These are phyloP conservation scores for Agrypnia vestita DNA, from an alignment of 1,140 invertebrate genomes.

Conservation along the genomic window DNA sequence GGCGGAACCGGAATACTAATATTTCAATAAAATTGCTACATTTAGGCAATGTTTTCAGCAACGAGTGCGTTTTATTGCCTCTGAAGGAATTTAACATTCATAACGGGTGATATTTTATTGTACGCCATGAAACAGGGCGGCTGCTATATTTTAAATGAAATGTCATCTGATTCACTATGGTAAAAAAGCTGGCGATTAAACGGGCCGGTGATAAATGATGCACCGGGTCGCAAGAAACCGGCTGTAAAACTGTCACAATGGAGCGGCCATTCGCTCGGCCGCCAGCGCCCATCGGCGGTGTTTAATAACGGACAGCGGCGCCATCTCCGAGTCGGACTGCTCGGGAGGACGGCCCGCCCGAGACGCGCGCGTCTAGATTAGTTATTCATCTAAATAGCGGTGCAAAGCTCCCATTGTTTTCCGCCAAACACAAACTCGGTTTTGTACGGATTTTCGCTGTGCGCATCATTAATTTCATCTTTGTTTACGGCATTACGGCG, in stretches of 20 bases:
- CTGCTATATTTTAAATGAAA: constrained; percentile 24
- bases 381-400: constrained; percentile 57
- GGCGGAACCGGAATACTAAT: constrained; percentile 17
- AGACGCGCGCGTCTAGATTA: constrained; percentile 55
- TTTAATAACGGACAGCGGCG: background rate
- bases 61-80: constrained; percentile 58
- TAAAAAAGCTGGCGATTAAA: constrained; percentile 37
- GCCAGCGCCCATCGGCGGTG: background rate
- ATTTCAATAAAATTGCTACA: constrained; percentile 45
- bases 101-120: constrained; percentile 44
- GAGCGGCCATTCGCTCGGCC: background rate
- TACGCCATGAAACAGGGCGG: constrained; percentile 28
- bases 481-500: constrained; percentile 61
- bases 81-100: constrained; percentile 46
- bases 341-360: constrained; percentile 28
- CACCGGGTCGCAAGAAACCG: constrained; percentile 12
- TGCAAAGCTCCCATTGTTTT: constrained; percentile 60
- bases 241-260: constrained; percentile 46
- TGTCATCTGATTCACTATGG: constrained; percentile 4
- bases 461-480: constrained; percentile 62
- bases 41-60: constrained; percentile 44
- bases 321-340: constrained; percentile 45
- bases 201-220: constrained; percentile 47
- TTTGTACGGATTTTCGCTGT: constrained; percentile 61
- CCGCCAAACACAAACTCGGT: constrained; percentile 59